Evolutionary conservation across 2,797 vertebrate genomes (phyloP), one percentile per base, ranked within the genome.

Genomic region (Meda fulgida): DNA sequence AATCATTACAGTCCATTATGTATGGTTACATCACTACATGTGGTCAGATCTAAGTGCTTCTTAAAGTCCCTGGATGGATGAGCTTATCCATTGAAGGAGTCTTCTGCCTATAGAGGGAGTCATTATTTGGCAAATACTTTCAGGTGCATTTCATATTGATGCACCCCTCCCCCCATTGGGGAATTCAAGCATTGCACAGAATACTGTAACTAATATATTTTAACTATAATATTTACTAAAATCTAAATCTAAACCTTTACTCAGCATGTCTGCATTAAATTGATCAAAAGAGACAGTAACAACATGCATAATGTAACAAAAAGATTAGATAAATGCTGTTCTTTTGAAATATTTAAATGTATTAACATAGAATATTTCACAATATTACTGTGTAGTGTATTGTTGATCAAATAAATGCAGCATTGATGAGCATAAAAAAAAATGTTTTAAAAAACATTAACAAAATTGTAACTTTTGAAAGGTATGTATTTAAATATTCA

Each of bases 1-100:
- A 38, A 51, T 84, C 76, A 80, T 87, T 79, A 86, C 19, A 73
- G 71, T 84, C 81, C 81, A 87, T 87, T 84, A 87, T 70, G 40
- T 63, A 75, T 46, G 78, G 46, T 80, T 83, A 83, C 70, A 87
- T 87, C 82, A 87, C 40, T 75, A 51, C 29, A 38, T 84, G 86
- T 80, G 81, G 81, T 84, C 53, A 75, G 55, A 58, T 40, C 78
- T 84, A 84, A 87, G 86, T 80, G 82, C 69, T 81, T 76, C 38
- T 80, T 58, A 60, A 58, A 85, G 31, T 80, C 76, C 29, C 31
- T 72, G 29, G 51, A 80, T 10, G 31, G 21, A 82, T 63, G 48
- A 65, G 38, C 40, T 63, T 85, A 48, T 69, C 26, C 38, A 34
- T 14, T 43, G 34, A 60, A 84, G 40, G n/a, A 58, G 51, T 58